Conservation (phyloP, 2,797 vertebrate species). For the Australoheros facetus region DNA sequence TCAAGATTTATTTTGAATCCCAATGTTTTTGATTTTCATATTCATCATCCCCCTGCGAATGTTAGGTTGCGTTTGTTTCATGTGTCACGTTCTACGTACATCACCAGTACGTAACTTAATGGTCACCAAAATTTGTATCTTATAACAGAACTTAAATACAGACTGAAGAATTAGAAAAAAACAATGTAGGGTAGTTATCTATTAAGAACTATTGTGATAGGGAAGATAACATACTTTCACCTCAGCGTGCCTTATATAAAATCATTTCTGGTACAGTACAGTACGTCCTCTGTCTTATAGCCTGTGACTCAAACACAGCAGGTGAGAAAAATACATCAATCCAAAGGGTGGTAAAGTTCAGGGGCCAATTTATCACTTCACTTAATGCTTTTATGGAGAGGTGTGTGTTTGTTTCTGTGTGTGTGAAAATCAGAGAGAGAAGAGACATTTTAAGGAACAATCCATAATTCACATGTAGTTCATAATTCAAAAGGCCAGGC, state of each 20-base stretch:
- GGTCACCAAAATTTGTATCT: too few species aligned
- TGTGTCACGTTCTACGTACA: too few species aligned
- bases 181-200: too few species aligned
- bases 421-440: not conserved
- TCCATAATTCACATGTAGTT: not conserved
- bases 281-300: slow-evolving; percentile 43
- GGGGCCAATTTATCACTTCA: slow-evolving; percentile 63
- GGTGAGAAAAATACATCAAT: slow-evolving; percentile 36
- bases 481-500: not conserved
- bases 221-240: not conserved
- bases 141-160: too few species aligned
- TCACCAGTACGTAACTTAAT: too few species aligned
- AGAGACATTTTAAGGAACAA: not conserved
- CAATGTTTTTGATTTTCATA: too few species aligned
- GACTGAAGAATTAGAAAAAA: too few species aligned
- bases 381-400: slow-evolving; percentile 44
- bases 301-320: slow-evolving; percentile 42
- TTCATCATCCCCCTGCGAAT: too few species aligned
- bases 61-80: too few species aligned
- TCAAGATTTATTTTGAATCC: too few species aligned
- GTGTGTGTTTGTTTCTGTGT: not conserved
- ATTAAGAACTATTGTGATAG: not conserved
- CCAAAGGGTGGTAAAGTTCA: slow-evolving; percentile 44
- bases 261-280: slow-evolving; percentile 16
- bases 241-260: slow-evolving; percentile 15